These are phyloP conservation scores for Margarornis squamiger DNA, from an alignment of 2,797 vertebrate genomes.

Conservation along the genomic window DNA sequence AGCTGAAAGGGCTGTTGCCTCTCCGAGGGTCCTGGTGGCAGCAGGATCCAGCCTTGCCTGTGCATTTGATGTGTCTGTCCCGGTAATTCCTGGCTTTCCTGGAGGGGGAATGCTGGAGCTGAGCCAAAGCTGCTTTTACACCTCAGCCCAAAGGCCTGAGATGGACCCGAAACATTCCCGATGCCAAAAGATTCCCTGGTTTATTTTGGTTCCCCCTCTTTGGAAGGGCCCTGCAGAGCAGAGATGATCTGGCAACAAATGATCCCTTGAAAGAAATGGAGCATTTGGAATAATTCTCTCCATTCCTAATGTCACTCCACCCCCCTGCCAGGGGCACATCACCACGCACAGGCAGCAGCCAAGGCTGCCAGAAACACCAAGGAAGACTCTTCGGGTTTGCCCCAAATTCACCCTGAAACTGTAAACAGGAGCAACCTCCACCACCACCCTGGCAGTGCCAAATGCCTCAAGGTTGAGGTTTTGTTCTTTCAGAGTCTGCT, in stretches of 20 bases:
- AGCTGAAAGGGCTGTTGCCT: neutral
- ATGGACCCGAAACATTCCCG: fast-evolving
- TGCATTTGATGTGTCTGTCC: neutral
- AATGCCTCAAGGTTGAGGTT: neutral
- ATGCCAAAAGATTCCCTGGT: neutral
- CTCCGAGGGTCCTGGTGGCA: neutral
- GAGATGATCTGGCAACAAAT: neutral
- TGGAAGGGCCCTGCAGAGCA: neutral
- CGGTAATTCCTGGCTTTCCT: neutral
- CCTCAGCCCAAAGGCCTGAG: neutral
- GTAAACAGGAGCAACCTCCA: neutral
- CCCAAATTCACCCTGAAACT: neutral
- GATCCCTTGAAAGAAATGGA: neutral
- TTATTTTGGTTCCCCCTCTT: neutral
- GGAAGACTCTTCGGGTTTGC: neutral
- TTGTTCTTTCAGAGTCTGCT: neutral
- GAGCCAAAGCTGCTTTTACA: neutral
- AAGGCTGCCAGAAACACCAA: neutral
- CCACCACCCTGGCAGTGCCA: neutral
- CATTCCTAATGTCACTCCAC: neutral
- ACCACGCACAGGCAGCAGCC: neutral
- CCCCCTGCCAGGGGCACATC: fast-evolving
- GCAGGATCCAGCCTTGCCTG: neutral
- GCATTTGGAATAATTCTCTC: neutral
- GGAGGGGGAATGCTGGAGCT: neutral